A percentile compares a stretch with the other conserved stretches of the same genome.
These are phyloP conservation scores for Henicopernis longicauda DNA, from an alignment of 2,113 vertebrate genomes.

Conservation along the genomic window DNA sequence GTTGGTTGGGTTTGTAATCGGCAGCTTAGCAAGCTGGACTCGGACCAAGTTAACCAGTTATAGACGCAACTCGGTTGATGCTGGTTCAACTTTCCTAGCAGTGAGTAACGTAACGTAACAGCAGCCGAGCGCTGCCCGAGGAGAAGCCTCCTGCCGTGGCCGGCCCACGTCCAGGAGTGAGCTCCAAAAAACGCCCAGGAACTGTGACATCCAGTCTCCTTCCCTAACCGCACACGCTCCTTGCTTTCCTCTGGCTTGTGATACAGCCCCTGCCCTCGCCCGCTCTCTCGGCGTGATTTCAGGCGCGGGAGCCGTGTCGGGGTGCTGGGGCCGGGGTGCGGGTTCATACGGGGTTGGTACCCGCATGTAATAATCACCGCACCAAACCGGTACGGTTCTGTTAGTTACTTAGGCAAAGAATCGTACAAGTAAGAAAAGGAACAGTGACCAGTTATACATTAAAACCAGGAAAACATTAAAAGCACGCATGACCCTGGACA, in stretches of 20 bases:
- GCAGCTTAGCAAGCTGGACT: background rate
- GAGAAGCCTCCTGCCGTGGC: background rate
- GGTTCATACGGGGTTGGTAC: background rate
- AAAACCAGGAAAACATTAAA: background rate
- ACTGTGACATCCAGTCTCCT: background rate
- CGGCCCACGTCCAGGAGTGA: rapidly evolving
- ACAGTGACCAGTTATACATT: background rate
- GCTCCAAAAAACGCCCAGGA: background rate
- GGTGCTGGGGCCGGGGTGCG: background rate
- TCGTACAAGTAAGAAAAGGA: background rate
- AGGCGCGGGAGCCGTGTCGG: background rate
- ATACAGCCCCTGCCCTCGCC: background rate
- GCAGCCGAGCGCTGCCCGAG: rapidly evolving
- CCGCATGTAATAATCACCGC: background rate
- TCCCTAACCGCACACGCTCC: rapidly evolving
- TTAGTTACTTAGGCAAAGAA: background rate
- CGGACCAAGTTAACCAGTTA: background rate
- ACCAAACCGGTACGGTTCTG: background rate
- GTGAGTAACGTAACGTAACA: rapidly evolving
- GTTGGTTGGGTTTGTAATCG: background rate
- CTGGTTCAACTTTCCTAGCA: background rate
- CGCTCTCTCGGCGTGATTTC: background rate
- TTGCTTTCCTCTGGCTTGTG: background rate
- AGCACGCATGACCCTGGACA: background rate
- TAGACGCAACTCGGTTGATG: background rate